Conservation (phyloP, 1,140 invertebrate species). For the Bilobella aurantiaca region DNA sequence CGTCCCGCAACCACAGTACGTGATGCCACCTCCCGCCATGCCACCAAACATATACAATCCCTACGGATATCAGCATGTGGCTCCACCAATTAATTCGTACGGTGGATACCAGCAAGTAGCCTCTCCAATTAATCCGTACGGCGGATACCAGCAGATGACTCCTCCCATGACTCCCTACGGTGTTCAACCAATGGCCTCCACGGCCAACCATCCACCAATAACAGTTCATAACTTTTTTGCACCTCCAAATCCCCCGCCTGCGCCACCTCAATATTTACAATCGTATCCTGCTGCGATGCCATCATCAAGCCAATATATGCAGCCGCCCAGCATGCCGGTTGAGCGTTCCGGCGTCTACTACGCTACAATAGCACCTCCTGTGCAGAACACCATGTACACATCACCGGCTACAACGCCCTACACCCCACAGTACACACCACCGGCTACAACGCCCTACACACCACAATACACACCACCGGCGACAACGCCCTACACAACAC, state of each 20-base stretch:
- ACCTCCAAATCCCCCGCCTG: background rate
- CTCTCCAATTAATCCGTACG: background rate
- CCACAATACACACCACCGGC: no score
- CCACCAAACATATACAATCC: background rate
- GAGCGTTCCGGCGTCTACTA: background rate
- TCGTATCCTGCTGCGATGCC: background rate
- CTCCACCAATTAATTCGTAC: background rate
- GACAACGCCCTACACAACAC: no score
- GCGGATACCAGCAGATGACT: background rate
- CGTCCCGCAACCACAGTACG: background rate
- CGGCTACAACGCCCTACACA: no score
- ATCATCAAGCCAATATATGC: background rate
- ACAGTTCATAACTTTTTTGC: background rate
- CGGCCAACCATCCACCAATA: background rate
- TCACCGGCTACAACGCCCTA: background rate
- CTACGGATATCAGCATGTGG: background rate
- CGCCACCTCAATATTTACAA: no score
- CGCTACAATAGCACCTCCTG: background rate
- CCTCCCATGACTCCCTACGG: no score
- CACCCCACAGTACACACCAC: no score
- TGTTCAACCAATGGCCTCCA: no score
- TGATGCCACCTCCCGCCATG: background rate
- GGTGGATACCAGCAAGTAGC: no score
- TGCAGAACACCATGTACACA: background rate
- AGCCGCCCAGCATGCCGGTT: no score